Evolutionary conservation across 2,888 invertebrate genomes (phyloP), one percentile per base, ranked within the genome.

Genomic region (Rhodophaea formosa): DNA sequence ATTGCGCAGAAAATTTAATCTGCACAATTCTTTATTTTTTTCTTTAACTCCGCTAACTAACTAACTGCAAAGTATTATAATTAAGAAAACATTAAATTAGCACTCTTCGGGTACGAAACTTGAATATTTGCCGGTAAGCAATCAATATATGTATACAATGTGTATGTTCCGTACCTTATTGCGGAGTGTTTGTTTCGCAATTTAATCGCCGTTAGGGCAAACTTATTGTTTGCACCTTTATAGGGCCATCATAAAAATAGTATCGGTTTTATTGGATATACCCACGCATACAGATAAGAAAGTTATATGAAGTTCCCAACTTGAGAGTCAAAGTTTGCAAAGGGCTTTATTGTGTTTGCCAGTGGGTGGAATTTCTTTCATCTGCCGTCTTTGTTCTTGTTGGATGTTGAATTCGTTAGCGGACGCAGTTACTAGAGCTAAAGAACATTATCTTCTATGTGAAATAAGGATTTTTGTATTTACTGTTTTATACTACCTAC

Each of bases 301-400:
- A 53, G 44, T 55, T 55, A 32, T 45, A 55, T 45, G n/a, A 45
- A 46, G 54, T 54, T 45, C 45, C 15, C 10, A 54, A 45, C 10
- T 55, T 45, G 46, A 17, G 17, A 44, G 45, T 35, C 35, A 46
- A 55, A 55, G 54, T 55, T 55, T 55, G 35, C 45, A 16, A 45
- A 55, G 45, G 46, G 45, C 32, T 45, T 46, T 46, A 55, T 55
- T 55, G 45, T 55, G 54, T 46, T 55, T 55, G 32, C 35, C 35
- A 51, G 35, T 35, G 32, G 35, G 14, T 16, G 35, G 51, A 51
- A 35, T 51, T 49, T 35, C 10, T 35, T 35, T 51, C 16, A 35
- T 51, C 35, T 35, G 16, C 35, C 51, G 12, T 51, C 51, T 35
- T 51, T 51, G 35, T 17, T 51, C 15, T 51, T 8, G 6, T 51